A percentile compares a stretch with the other conserved stretches of the same genome.
These are phyloP conservation scores for Dolomedes plantarius DNA, from an alignment of 2,888 invertebrate genomes.

Conservation along the genomic window DNA sequence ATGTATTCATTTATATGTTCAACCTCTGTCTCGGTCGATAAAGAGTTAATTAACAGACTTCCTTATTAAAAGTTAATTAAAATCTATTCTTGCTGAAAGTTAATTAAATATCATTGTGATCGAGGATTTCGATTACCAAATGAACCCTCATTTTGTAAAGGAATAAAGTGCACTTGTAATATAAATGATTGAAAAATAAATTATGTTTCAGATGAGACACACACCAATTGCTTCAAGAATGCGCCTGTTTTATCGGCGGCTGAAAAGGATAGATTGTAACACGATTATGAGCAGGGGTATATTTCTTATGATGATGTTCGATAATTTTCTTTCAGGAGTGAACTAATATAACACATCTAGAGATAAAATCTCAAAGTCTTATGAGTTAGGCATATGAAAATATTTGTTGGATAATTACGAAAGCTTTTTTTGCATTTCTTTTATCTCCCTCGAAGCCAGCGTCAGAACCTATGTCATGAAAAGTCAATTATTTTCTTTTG, in stretches of 20 bases:
- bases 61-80: conserved; percentile 18
- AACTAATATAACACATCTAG: too few species aligned
- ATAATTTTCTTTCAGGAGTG: too few species aligned
- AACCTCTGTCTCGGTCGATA: neutral
- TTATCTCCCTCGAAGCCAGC: too few species aligned
- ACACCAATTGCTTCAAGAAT: neutral
- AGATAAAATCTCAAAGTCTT: too few species aligned
- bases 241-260: neutral
- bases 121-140: conserved; percentile 14
- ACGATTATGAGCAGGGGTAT: too few species aligned
- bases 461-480: too few species aligned
- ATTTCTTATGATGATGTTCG: too few species aligned
- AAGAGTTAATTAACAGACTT: conserved; percentile 18
- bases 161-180: conserved; percentile 12
- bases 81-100: conserved; percentile 18
- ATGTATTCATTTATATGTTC: conserved; percentile 4
- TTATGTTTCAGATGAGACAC: neutral
- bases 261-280: neutral
- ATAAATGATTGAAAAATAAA: conserved; percentile 16
- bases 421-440: too few species aligned
- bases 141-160: conserved; percentile 9
- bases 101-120: conserved; percentile 18
- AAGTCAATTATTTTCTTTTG: too few species aligned
- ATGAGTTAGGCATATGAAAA: too few species aligned
- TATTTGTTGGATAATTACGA: too few species aligned